phyloP scores from a whole-genome alignment of 1,140 invertebrate species.

The Paracyclopina nana region DNA sequence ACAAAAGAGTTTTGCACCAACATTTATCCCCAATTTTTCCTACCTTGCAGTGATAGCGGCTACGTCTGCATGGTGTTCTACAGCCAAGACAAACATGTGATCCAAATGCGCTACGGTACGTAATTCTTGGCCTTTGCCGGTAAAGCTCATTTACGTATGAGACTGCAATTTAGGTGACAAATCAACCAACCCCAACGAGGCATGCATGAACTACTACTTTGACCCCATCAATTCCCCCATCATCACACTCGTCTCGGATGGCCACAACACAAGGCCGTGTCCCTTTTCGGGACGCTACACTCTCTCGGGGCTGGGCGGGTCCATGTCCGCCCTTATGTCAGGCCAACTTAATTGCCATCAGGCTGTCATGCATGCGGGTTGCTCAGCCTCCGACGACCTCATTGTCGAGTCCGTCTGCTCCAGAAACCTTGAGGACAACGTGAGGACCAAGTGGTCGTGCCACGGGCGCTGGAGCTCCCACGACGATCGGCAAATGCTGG shows the following conservation, averaged over 20 bases:
- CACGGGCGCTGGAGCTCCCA: conserved; percentile 2
- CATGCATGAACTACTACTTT: conserved; percentile 8
- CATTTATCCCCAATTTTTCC: neutral
- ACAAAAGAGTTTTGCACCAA: neutral
- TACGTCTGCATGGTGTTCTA: conserved; percentile 15
- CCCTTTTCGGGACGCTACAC: conserved; percentile 13
- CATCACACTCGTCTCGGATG: neutral
- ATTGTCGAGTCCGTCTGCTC: neutral
- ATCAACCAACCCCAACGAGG: conserved; percentile 3
- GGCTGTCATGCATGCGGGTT: neutral
- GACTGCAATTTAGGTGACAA: neutral
- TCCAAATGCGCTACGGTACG: conserved; percentile 5
- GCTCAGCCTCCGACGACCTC: neutral
- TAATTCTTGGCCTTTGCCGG: neutral
- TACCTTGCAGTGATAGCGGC: conserved; percentile 8
- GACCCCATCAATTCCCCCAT: conserved; percentile 1
- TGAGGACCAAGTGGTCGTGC: neutral
- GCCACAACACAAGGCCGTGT: neutral
- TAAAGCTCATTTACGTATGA: neutral
- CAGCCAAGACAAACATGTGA: conserved; percentile 3
- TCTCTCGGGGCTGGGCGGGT: neutral
- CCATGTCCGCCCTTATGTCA: neutral
- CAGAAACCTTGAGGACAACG: neutral
- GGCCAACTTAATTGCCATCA: neutral
- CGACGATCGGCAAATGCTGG: neutral